Evolutionary conservation across 1,140 invertebrate genomes (phyloP).

Genomic region (Drosophila yakuba): DNA sequence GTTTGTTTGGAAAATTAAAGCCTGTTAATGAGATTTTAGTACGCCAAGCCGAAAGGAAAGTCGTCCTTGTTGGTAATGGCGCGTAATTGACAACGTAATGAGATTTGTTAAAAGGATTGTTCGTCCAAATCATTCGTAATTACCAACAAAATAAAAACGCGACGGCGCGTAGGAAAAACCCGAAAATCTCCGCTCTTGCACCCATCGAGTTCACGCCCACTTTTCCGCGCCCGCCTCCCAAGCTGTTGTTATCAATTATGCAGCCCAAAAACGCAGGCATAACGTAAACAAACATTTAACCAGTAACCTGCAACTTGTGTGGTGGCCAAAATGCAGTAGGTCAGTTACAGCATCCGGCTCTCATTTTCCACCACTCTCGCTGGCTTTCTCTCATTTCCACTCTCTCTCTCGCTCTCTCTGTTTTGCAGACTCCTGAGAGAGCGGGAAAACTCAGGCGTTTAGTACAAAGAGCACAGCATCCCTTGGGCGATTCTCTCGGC

Average conservation of each 20-base stretch:
- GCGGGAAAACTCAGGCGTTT: conserved; percentile 30
- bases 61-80: conserved; percentile 49
- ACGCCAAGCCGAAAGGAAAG: neutral
- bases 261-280: conserved; percentile 66
- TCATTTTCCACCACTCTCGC: conserved; percentile 20
- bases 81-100: conserved; percentile 78
- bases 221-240: conserved; percentile 6
- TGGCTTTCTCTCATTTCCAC: neutral
- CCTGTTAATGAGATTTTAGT: conserved; percentile 78
- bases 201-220: neutral
- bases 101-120: conserved; percentile 81
- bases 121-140: conserved; percentile 63
- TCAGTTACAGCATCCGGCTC: conserved; percentile 65
- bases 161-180: conserved; percentile 1
- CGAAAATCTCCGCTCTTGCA: conserved; percentile 1
- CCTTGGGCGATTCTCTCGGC: conserved; percentile 13
- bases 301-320: conserved; percentile 47
- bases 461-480: conserved; percentile 69
- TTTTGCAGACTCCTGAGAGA: conserved; percentile 33
- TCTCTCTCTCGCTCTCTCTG: neutral
- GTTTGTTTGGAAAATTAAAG: conserved; percentile 67
- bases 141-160: conserved; percentile 44
- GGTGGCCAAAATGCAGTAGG: conserved; percentile 61
- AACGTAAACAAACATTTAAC: conserved; percentile 76
- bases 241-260: conserved; percentile 73